phyloP scores from a whole-genome alignment of 2,797 vertebrate genomes.

The Clarias platycephalus region DNA sequence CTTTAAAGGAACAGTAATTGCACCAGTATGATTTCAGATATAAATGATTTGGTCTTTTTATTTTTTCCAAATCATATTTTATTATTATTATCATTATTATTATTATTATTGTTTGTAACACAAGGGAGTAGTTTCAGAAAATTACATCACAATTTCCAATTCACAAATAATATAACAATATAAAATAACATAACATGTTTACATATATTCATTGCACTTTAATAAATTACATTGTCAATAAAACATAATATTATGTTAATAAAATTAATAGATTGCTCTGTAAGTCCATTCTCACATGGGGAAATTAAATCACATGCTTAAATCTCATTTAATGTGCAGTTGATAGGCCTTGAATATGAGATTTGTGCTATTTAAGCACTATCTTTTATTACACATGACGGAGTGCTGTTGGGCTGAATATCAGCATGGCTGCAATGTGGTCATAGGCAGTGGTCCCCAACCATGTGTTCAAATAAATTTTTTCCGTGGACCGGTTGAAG shows the following conservation, averaged over 20 bases:
- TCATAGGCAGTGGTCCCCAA: too few relatives aligned
- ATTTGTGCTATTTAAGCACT: neutral
- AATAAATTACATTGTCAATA: constrained; percentile 33
- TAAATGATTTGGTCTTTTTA: neutral
- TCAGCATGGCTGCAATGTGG: too few relatives aligned
- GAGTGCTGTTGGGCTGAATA: too few relatives aligned
- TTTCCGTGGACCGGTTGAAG: too few relatives aligned
- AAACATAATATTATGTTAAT: neutral
- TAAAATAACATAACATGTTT: neutral
- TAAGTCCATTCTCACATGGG: neutral
- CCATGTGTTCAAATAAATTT: too few relatives aligned
- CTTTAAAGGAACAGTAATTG: neutral
- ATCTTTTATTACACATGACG: too few relatives aligned
- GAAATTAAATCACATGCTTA: neutral
- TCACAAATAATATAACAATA: neutral
- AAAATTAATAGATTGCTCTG: neutral
- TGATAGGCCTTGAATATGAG: neutral
- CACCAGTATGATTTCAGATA: neutral
- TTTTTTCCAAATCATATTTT: neutral
- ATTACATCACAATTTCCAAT: neutral
- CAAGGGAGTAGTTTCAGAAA: neutral
- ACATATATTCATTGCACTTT: constrained; percentile 30
- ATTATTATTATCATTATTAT: too few relatives aligned
- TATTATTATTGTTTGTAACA: neutral
- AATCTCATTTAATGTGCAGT: constrained; percentile 12